A percentile compares a stretch with the other conserved stretches of the same genome.
Conservation (phyloP, 2,888 invertebrate genomes). For the Chloroclystis v-ata region DNA sequence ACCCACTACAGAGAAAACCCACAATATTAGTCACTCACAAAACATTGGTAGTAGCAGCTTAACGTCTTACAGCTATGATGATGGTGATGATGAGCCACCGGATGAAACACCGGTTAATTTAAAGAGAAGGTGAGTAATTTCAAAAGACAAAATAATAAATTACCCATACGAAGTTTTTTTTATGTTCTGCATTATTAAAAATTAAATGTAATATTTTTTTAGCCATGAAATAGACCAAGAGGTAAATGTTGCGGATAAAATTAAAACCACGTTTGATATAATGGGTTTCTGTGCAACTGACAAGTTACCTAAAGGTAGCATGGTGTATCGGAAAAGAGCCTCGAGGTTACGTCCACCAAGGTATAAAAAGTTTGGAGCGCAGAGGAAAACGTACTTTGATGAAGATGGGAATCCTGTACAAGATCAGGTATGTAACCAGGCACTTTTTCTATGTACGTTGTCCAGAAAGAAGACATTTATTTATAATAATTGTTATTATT, state of each 20-base stretch:
- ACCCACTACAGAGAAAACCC: slow-evolving; percentile 24
- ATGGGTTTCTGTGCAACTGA: slow-evolving; percentile 76
- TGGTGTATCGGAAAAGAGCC: slow-evolving; percentile 81
- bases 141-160: background rate
- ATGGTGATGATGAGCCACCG: slow-evolving; percentile 73
- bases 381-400: slow-evolving; percentile 81
- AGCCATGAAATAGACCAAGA: slow-evolving; percentile 77
- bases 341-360: slow-evolving; percentile 75
- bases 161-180: background rate
- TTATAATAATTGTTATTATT: background rate
- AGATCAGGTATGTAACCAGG: slow-evolving; percentile 43
- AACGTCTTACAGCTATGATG: slow-evolving; percentile 45
- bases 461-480: background rate
- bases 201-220: no score
- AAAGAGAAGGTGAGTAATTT: slow-evolving; percentile 69
- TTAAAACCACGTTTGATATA: slow-evolving; percentile 81
- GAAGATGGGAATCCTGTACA: slow-evolving; percentile 80
- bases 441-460: background rate
- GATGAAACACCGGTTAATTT: slow-evolving; percentile 71
- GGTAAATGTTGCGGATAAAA: slow-evolving; percentile 71
- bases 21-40: slow-evolving; percentile 25
- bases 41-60: slow-evolving; percentile 36
- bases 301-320: slow-evolving; percentile 71
- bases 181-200: background rate
- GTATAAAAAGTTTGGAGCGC: slow-evolving; percentile 47